Percentiles rank a stretch among this genome's conserved stretches.
Conservation (phyloP, 1,140 invertebrate genomes). For the Drosophila nikananu region DNA sequence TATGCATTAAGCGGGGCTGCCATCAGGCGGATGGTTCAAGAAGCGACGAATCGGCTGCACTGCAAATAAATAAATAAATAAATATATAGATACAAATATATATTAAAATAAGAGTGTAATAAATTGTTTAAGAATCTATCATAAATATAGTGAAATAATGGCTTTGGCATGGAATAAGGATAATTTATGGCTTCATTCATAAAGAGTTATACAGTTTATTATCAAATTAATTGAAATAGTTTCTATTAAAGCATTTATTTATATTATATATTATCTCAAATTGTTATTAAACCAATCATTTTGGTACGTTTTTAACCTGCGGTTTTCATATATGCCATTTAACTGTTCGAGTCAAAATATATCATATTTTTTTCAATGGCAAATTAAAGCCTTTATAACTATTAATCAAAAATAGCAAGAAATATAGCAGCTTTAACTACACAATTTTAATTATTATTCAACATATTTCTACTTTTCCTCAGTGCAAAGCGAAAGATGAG, state of each 20-base stretch:
- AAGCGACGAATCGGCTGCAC: slow-evolving; percentile 17
- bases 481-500: background rate
- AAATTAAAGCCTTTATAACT: background rate
- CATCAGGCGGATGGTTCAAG: slow-evolving; percentile 62
- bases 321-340: too few relatives aligned
- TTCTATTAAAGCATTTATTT: too few relatives aligned
- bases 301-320: too few relatives aligned
- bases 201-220: too few relatives aligned
- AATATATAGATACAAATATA: background rate
- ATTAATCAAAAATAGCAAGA: background rate
- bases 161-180: background rate
- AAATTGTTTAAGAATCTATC: background rate
- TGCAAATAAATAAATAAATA: background rate
- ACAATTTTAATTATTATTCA: background rate
- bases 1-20: slow-evolving; percentile 78
- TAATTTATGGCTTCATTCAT: background rate
- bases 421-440: background rate
- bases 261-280: background rate
- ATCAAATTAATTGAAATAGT: too few relatives aligned
- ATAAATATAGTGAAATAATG: background rate
- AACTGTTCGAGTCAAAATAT: too few relatives aligned
- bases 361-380: too few relatives aligned
- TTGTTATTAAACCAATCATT: slow-evolving; percentile 26
- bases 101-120: background rate
- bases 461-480: background rate